Evolutionary conservation across 2,888 invertebrate genomes (phyloP), one percentile per base, ranked within the genome.

Genomic region (Nymphalis urticae): DNA sequence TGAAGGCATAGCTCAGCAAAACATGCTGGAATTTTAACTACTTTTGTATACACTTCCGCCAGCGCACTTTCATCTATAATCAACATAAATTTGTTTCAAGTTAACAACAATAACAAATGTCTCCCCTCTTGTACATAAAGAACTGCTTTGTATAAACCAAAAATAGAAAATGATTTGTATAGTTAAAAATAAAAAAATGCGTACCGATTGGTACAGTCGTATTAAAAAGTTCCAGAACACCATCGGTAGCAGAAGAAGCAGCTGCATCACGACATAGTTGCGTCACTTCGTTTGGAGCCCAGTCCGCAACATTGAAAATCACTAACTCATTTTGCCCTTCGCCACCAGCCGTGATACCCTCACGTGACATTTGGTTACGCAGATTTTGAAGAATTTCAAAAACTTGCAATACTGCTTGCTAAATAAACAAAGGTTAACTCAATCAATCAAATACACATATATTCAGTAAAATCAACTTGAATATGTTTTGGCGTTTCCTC

Each of bases 1-100:
- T 89, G 87, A 48, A 92, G 77, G 70, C 92, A 92, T 59, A 92
- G 76, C 70, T 91, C 85, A 10, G 89, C 86, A 79, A 92, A 91
- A 66, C 78, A 79, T n/a, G 77, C 75, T 7, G 92, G 90, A 24
- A 92, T 79, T 60, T 81, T 83, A 36, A 79, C 66, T 24, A 88
- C 81, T 75, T 86, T 88, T 27, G 76, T 71, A 67, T 87, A 85
- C 36, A 91, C 74, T 66, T 89, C 87, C 13, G 79, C 77, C 47
- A 92, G 73, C 62, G 78, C 72, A 66, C 76, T 72, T 73, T 91
- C 90, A 76, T 92, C 92, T 92, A 54, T 32, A 13, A 58, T 47
- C 24, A 53, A 53, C 24, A 24, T 13, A 13, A 53, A 21, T 16
- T 24, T 16, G 1, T 51, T 21, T 21, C 1, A 4, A 19, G 21